These are phyloP conservation scores for Actenoides lindsayi DNA, from an alignment of 2,113 vertebrate genomes.

Conservation along the genomic window DNA sequence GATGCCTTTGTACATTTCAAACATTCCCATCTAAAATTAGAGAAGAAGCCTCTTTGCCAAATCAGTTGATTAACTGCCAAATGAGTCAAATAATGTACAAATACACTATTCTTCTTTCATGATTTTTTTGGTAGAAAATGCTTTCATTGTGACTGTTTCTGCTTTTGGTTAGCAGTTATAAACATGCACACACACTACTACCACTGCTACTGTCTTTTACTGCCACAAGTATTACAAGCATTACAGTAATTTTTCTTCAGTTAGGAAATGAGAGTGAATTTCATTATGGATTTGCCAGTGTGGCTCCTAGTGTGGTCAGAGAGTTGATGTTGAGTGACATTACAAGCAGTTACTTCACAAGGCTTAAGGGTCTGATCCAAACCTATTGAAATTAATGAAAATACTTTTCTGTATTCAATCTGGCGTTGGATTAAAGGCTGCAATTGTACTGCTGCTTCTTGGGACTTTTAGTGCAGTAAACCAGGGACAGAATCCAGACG, in stretches of 20 bases:
- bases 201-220: neutral
- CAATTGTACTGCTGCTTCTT: constrained; percentile 24
- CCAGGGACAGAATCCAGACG: neutral
- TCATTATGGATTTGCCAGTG: neutral
- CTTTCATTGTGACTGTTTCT: neutral
- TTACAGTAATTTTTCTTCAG: neutral
- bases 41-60: neutral
- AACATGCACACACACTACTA: neutral
- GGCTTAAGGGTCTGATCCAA: constrained; percentile 27
- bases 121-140: constrained; percentile 5
- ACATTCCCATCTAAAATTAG: neutral
- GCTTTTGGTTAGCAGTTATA: neutral
- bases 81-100: neutral
- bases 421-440: constrained; percentile 34
- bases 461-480: constrained; percentile 4
- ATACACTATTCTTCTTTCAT: neutral
- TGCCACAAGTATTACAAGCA: neutral
- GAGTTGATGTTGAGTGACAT: constrained; percentile 7
- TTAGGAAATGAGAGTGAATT: neutral
- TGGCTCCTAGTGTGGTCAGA: neutral
- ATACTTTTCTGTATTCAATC: neutral
- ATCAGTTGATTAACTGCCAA: constrained; percentile 1
- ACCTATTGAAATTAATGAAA: constrained; percentile 42
- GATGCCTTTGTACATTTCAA: neutral
- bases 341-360: constrained; percentile 6